Evolutionary conservation across 1,140 invertebrate species (phyloP), one percentile per base, ranked within the genome.

Genomic region (Leptonema lineaticorne): DNA sequence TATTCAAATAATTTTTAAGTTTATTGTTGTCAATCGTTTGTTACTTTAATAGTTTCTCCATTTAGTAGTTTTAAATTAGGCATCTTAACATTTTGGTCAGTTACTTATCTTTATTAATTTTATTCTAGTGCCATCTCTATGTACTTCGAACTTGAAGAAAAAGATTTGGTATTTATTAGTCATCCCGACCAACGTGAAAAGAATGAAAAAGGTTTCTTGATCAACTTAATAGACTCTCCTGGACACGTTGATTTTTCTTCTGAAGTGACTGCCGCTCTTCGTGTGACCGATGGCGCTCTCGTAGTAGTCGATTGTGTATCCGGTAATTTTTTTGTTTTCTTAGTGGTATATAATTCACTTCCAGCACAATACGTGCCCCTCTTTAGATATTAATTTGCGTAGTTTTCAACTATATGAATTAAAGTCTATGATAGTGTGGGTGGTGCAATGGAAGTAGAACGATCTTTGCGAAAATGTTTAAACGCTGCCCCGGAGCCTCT

Each of bases 291-390:
- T 85, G 97, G 97, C 81, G 97, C 97, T 75, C 88, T 99, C 50
- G 97, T 99, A 59, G 97, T 99, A 67, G 97, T 99, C n/a, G 97
- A 99, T 83, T 99, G 97, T 84, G 96, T 99, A 20, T 98, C 96
- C 74, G 97, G 96, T 95, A 82, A 62, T 33, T 27, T 5, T 8
- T 50, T n/a, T 5, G 18, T 24, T 8, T 5, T 24, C 1, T 20
- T 22, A 6, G 18, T 11, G 5, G 24, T 50, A 16, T 3, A 50
- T 30, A 57, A 46, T 28, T 50, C 4, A 16, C 82, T 83, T 85
- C 79, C 79, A 80, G 82, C 80, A 85, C 79, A 80, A 75, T 67
- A 72, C 75, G 83, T 72, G 79, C 80, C 78, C 77, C 78, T 82
- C 77, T 78, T 69, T 74, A 84, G 83, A 74, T 73, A 70, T 45